Conservation (phyloP, 2,797 vertebrate species). For the Florisuga fusca region DNA sequence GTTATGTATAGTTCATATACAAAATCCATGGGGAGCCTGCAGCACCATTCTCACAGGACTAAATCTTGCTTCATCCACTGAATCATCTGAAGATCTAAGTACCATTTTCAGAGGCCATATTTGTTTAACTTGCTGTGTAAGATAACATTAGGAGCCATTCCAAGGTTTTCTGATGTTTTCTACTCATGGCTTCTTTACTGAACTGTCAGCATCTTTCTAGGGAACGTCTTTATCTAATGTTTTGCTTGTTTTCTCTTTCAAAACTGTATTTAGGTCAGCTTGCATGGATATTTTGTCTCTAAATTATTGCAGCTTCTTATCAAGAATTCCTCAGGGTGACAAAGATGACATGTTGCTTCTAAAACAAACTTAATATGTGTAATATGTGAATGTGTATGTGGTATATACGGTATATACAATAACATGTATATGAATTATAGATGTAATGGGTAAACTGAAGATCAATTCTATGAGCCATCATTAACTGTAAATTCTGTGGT, state of each 20-base stretch:
- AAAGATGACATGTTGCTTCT: neutral
- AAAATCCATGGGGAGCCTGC: neutral
- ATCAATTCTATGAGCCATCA: neutral
- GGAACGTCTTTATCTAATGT: neutral
- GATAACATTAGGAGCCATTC: neutral
- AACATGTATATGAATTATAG: neutral
- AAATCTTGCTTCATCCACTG: neutral
- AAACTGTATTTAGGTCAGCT: neutral
- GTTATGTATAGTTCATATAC: neutral
- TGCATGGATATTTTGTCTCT: neutral
- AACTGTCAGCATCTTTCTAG: neutral
- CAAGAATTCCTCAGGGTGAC: neutral
- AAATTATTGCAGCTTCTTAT: neutral
- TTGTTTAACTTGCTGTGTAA: neutral
- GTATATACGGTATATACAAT: neutral
- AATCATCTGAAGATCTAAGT: accelerated
- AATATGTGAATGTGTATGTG: neutral
- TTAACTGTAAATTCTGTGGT: neutral
- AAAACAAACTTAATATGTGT: neutral
- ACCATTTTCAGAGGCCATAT: neutral
- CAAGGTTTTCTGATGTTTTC: neutral
- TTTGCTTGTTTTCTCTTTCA: neutral
- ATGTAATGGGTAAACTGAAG: neutral
- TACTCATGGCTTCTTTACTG: neutral
- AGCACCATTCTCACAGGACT: neutral